Evolutionary conservation across 2,888 invertebrate genomes (phyloP).

Genomic region (Thalpophila matura): DNA sequence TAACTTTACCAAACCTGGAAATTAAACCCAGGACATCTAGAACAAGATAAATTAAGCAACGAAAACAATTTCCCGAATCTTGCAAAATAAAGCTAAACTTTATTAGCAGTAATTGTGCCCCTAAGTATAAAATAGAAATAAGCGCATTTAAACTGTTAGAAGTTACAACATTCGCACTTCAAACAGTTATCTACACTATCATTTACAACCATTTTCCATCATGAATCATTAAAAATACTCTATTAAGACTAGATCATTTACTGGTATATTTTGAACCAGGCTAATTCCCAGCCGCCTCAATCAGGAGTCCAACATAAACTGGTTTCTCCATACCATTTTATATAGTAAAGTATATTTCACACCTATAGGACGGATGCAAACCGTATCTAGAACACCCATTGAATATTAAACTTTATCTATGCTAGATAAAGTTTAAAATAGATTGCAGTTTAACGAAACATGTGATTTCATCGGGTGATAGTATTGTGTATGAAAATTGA

Average conservation of each 20-base stretch:
- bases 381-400: constrained; percentile 40
- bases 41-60: constrained; percentile 1
- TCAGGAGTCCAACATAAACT: constrained; percentile 44
- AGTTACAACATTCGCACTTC: constrained; percentile 50
- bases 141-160: constrained; percentile 40
- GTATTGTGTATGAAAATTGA: constrained; percentile 25
- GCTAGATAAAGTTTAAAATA: constrained; percentile 42
- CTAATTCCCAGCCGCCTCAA: constrained; percentile 38
- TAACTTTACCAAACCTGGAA: background rate
- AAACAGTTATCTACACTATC: constrained; percentile 52
- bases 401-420: constrained; percentile 48
- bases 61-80: constrained; percentile 13
- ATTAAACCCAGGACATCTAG: background rate
- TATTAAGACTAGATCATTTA: constrained; percentile 50
- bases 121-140: constrained; percentile 40
- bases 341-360: constrained; percentile 60
- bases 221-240: constrained; percentile 64
- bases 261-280: constrained; percentile 53
- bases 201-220: constrained; percentile 57
- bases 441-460: constrained; percentile 39
- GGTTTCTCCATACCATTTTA: constrained; percentile 49
- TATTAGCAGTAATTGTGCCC: constrained; percentile 46
- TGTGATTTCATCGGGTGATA: constrained; percentile 46
- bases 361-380: constrained; percentile 58
- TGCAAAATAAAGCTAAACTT: constrained; percentile 15